A percentile compares a stretch with the other conserved stretches of the same genome.
phyloP scores from a whole-genome alignment of 2,888 invertebrate species.

The Pammene aurita region DNA sequence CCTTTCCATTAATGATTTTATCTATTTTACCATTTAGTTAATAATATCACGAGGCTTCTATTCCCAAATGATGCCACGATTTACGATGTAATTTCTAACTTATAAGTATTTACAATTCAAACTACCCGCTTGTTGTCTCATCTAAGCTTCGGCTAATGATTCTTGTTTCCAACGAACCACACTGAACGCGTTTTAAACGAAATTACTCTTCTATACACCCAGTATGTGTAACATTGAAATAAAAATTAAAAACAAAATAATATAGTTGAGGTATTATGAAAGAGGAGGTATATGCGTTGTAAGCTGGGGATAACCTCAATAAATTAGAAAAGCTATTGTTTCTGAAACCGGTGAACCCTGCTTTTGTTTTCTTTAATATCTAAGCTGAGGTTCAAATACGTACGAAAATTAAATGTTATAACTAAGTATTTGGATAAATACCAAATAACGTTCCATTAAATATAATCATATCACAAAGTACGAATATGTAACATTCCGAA shows the following conservation, averaged over 20 bases:
- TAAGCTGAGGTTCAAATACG: conserved; percentile 61
- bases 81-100: conserved; percentile 69
- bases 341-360: conserved; percentile 52
- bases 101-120: conserved; percentile 79
- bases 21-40: conserved; percentile 80
- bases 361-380: conserved; percentile 48
- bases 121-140: conserved; percentile 76
- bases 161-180: conserved; percentile 55
- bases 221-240: conserved; percentile 73
- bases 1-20: conserved; percentile 82
- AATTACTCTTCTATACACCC: conserved; percentile 52
- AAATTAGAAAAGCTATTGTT: conserved; percentile 45
- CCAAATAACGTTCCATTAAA: conserved; percentile 70
- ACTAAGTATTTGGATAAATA: conserved; percentile 59
- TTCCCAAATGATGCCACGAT: conserved; percentile 77
- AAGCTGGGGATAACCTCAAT: conserved; percentile 53
- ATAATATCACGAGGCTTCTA: conserved; percentile 82
- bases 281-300: conserved; percentile 71
- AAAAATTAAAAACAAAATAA: conserved; percentile 79
- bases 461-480: conserved; percentile 79
- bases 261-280: conserved; percentile 78
- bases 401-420: conserved; percentile 58
- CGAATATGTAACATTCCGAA: conserved; percentile 71
- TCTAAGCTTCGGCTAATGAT: conserved; percentile 74
- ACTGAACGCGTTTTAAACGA: conserved; percentile 52